Conservation (phyloP, 2,888 invertebrate species). For the Tenthredo amoena region DNA sequence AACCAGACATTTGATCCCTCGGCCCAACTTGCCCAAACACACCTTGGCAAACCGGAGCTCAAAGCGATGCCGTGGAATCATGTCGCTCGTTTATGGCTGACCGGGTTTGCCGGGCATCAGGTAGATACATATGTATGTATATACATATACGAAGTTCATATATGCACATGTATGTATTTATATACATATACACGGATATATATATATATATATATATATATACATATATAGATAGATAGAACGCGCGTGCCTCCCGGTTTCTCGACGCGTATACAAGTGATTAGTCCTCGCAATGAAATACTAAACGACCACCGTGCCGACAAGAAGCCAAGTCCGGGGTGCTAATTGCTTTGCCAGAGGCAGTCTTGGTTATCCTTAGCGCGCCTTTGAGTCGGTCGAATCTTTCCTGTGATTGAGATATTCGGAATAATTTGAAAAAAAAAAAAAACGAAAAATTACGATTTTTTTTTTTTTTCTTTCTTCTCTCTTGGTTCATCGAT, state of each 20-base stretch:
- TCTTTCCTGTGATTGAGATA: neutral
- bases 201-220: neutral
- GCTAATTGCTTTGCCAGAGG: constrained; percentile 43
- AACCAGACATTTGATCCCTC: constrained; percentile 4
- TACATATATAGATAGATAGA: neutral
- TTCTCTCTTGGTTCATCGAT: neutral
- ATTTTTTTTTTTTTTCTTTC: neutral
- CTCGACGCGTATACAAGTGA: constrained; percentile 46
- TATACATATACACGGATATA: neutral
- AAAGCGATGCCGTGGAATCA: constrained; percentile 32
- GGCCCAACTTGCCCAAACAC: neutral
- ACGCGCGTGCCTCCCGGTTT: constrained; percentile 39
- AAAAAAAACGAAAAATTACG: neutral
- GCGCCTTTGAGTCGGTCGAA: neutral
- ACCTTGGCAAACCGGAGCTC: constrained; percentile 16
- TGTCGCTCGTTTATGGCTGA: constrained; percentile 42
- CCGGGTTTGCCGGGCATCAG: neutral
- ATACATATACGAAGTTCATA: neutral
- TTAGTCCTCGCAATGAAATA: constrained; percentile 49
- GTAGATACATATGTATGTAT: neutral
- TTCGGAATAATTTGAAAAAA: neutral
- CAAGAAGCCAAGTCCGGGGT: constrained; percentile 43
- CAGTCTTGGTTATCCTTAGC: constrained; percentile 9
- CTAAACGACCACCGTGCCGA: constrained; percentile 39
- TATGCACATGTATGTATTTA: neutral